Conservation (phyloP, 2,888 invertebrate genomes). For the Agrotis puta region DNA sequence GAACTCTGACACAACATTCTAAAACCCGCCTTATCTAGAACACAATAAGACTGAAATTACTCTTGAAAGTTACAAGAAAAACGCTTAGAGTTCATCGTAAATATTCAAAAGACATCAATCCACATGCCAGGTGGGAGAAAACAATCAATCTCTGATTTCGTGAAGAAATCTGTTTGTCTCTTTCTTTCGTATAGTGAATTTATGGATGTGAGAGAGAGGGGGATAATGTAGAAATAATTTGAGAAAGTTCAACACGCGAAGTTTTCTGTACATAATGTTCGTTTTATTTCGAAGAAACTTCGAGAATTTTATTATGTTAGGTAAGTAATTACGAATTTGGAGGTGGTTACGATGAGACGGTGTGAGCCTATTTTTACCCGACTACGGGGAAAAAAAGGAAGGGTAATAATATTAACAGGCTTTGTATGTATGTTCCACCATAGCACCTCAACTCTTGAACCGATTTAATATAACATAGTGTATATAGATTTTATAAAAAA, state of each 20-base stretch:
- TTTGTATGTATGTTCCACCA: too few relatives aligned
- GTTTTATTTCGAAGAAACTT: conserved; percentile 21
- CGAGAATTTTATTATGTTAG: conserved; percentile 49
- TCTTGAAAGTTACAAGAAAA: conserved; percentile 39
- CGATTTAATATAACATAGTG: too few relatives aligned
- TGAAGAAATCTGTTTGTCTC: conserved; percentile 62
- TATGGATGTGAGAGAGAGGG: conserved; percentile 54
- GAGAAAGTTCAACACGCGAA: conserved; percentile 42
- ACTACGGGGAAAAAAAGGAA: too few relatives aligned
- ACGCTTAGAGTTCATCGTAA: conserved; percentile 61
- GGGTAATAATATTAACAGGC: too few relatives aligned
- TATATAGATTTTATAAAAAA: too few relatives aligned
- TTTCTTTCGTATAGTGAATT: conserved; percentile 50
- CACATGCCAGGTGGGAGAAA: conserved; percentile 69
- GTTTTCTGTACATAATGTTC: conserved; percentile 44
- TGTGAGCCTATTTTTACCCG: conserved; percentile 9
- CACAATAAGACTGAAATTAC: conserved; percentile 34
- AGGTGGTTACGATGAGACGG: neutral
- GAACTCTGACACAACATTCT: conserved; percentile 27
- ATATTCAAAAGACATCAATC: conserved; percentile 76
- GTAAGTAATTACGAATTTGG: conserved; percentile 46
- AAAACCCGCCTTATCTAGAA: conserved; percentile 31
- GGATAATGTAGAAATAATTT: conserved; percentile 68
- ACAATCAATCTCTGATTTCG: conserved; percentile 77
- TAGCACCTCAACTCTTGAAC: too few relatives aligned